Conservation (phyloP, 2,888 invertebrate genomes). For the Macaria liturata region DNA sequence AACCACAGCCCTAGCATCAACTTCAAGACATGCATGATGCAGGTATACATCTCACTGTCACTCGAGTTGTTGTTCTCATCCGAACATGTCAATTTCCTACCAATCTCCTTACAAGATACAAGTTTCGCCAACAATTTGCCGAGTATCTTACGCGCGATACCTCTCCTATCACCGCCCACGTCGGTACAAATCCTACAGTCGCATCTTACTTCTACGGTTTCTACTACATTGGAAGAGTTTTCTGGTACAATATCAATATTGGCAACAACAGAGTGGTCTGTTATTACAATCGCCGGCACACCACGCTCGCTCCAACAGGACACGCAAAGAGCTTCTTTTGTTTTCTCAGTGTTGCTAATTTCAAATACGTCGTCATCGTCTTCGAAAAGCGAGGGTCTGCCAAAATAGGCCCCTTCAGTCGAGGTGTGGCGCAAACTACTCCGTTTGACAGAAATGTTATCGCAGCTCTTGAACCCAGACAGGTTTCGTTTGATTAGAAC, state of each 20-base stretch:
- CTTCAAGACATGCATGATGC: conserved; percentile 68
- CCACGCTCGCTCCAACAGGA: conserved; percentile 25
- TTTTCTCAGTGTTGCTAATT: conserved; percentile 20
- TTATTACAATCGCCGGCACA: conserved; percentile 48
- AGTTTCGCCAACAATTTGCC: conserved; percentile 60
- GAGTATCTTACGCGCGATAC: conserved; percentile 55
- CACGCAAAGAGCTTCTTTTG: conserved; percentile 17
- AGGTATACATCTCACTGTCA: conserved; percentile 67
- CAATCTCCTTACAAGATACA: conserved; percentile 50
- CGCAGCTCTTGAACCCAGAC: conserved; percentile 56
- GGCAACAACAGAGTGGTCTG: conserved; percentile 51
- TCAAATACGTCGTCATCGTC: conserved; percentile 9
- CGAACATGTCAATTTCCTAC: conserved; percentile 60
- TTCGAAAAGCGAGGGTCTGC: conserved; percentile 7
- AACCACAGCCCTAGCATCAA: conserved; percentile 76
- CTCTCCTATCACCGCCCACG: conserved; percentile 42
- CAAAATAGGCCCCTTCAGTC: conserved; percentile 15
- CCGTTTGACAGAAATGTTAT: conserved; percentile 45
- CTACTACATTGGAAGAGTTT: conserved; percentile 27
- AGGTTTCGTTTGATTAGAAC: conserved; percentile 51
- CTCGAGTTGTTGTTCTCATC: conserved; percentile 67
- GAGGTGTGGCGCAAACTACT: conserved; percentile 37
- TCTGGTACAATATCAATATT: conserved; percentile 40
- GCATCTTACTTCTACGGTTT: conserved; percentile 58
- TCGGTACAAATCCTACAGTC: conserved; percentile 72